Percentiles rank a stretch among this genome's conserved stretches.
These are phyloP conservation scores for Boloria euphrosyne DNA, from an alignment of 2,888 invertebrate genomes.

Conservation along the genomic window DNA sequence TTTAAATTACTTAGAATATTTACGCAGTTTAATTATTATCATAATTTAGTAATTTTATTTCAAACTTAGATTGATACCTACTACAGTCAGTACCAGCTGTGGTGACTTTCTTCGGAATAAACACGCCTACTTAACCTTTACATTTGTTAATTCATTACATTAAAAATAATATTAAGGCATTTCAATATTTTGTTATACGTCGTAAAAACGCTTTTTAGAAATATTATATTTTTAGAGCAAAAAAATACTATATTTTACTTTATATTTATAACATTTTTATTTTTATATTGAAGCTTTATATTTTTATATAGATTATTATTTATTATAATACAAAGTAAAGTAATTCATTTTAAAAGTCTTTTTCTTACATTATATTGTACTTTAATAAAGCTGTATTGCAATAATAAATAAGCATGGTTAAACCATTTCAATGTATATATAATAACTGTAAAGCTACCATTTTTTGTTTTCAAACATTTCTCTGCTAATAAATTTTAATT, in stretches of 20 bases:
- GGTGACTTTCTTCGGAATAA: not conserved
- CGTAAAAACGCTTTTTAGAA: constrained; percentile 18
- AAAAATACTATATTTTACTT: not conserved
- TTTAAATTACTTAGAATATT: not conserved
- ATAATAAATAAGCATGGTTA: not conserved
- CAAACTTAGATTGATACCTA: no score
- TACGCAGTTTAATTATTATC: not conserved
- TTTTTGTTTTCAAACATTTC: no score
- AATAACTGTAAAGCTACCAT: no score
- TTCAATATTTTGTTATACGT: constrained; percentile 6
- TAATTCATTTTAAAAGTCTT: not conserved
- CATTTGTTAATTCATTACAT: not conserved
- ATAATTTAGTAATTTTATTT: no score
- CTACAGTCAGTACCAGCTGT: no score
- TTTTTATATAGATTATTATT: not conserved
- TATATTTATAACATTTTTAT: not conserved
- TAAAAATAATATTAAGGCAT: constrained; percentile 17
- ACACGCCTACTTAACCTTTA: constrained; percentile 5
- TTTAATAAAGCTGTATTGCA: not conserved
- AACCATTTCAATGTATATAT: no score
- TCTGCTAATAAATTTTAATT: no score
- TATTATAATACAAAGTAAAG: not conserved
- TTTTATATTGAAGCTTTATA: not conserved
- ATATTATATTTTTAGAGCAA: constrained; percentile 5
- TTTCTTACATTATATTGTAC: constrained; percentile 1